Conservation (phyloP, 2,888 invertebrate species). For the Venusia cambrica region DNA sequence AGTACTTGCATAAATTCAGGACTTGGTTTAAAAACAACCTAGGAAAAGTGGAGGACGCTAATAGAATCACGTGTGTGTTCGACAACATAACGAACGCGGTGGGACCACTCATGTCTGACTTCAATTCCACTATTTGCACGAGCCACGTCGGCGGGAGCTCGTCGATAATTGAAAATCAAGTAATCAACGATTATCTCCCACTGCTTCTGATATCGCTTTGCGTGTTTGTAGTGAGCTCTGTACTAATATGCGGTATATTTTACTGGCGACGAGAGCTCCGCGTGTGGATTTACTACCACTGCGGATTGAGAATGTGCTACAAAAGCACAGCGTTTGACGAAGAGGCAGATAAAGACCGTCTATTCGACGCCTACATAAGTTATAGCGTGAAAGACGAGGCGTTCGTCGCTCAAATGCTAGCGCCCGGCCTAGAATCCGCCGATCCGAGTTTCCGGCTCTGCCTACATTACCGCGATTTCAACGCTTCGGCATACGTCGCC, state of each 20-base stretch:
- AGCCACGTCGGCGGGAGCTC: slow-evolving; percentile 86
- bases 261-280: slow-evolving; percentile 90
- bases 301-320: slow-evolving; percentile 92
- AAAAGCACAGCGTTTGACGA: slow-evolving; percentile 90
- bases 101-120: slow-evolving; percentile 87
- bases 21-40: slow-evolving; percentile 89
- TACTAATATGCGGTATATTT: slow-evolving; percentile 88
- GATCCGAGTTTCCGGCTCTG: slow-evolving; percentile 93
- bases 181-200: slow-evolving; percentile 91
- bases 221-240: slow-evolving; percentile 88
- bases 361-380: slow-evolving; percentile 97
- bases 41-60: slow-evolving; percentile 90
- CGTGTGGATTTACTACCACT: slow-evolving; percentile 93
- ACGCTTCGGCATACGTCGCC: slow-evolving; percentile 92
- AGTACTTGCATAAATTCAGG: slow-evolving; percentile 89
- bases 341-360: slow-evolving; percentile 90
- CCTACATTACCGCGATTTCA: slow-evolving; percentile 95
- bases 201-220: slow-evolving; percentile 88
- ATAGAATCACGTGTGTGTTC: slow-evolving; percentile 87
- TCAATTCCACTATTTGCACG: slow-evolving; percentile 89
- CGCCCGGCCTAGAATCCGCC: slow-evolving; percentile 91
- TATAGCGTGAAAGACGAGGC: slow-evolving; percentile 96
- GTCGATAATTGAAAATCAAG: slow-evolving; percentile 86
- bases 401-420: slow-evolving; percentile 93
- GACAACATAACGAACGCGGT: slow-evolving; percentile 86